These are phyloP conservation scores for Plectrocnemia conspersa DNA, from an alignment of 1,140 invertebrate genomes.

Conservation along the genomic window DNA sequence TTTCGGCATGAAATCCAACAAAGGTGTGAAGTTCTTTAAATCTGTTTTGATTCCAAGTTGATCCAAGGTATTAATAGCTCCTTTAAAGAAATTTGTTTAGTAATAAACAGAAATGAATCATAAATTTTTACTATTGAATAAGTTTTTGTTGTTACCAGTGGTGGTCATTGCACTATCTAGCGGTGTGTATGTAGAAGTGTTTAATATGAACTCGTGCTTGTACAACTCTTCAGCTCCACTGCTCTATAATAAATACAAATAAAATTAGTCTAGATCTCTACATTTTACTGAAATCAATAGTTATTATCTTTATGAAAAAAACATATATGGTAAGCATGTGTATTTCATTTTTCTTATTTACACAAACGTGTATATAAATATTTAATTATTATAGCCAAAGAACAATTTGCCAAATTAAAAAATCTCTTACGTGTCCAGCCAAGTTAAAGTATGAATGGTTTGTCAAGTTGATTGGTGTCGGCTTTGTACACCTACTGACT, in stretches of 20 bases:
- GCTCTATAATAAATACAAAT: constrained; percentile 36
- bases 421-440: constrained; percentile 64
- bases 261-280: no score
- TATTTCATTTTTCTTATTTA: no score
- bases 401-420: constrained; percentile 6
- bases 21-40: constrained; percentile 54
- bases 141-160: constrained; percentile 16
- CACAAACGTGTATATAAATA: neutral
- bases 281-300: no score
- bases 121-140: neutral
- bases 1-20: constrained; percentile 48
- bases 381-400: constrained; percentile 7
- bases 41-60: constrained; percentile 60
- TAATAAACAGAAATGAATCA: neutral
- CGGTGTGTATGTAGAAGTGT: constrained; percentile 57
- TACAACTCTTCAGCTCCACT: constrained; percentile 55
- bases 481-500: constrained; percentile 65
- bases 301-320: no score
- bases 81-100: neutral
- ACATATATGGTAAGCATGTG: no score
- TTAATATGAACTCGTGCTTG: constrained; percentile 69
- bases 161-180: constrained; percentile 19
- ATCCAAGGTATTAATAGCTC: constrained; percentile 50
- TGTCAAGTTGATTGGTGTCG: constrained; percentile 84
- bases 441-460: constrained; percentile 95